Conservation (phyloP, 2,888 invertebrate genomes). For the Nomada hirtipes region DNA sequence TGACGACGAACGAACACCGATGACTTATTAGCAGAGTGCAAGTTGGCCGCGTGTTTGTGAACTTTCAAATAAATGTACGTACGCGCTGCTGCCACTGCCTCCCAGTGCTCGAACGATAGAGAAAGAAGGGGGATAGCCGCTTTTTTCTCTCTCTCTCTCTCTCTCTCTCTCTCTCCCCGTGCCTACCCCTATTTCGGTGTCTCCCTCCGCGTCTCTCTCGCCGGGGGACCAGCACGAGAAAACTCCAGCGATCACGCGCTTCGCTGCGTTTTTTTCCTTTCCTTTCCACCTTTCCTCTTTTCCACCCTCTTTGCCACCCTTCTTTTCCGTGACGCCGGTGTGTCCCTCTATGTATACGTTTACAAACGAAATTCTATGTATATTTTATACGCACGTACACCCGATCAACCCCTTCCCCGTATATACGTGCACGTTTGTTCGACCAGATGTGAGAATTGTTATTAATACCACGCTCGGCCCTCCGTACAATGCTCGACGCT, state of each 20-base stretch:
- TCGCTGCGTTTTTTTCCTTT: slow-evolving; percentile 44
- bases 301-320: background rate
- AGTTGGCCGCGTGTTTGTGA: slow-evolving; percentile 68
- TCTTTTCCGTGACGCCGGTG: slow-evolving; percentile 6
- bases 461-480: slow-evolving; percentile 49
- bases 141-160: slow-evolving; percentile 14
- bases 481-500: slow-evolving; percentile 18
- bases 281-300: slow-evolving; percentile 13
- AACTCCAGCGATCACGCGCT: slow-evolving; percentile 63
- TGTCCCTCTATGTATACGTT: slow-evolving; percentile 13
- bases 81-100: slow-evolving; percentile 46
- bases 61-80: slow-evolving; percentile 72
- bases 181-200: background rate
- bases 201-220: slow-evolving; percentile 15
- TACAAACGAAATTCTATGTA: slow-evolving; percentile 31
- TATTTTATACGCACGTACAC: slow-evolving; percentile 31
- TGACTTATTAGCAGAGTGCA: slow-evolving; percentile 74
- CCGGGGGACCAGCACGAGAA: slow-evolving; percentile 42
- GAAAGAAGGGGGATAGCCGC: slow-evolving; percentile 23
- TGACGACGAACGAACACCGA: slow-evolving; percentile 70
- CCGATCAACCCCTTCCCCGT: slow-evolving; percentile 34
- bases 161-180: background rate
- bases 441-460: slow-evolving; percentile 58
- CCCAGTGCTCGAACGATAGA: slow-evolving; percentile 22
- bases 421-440: slow-evolving; percentile 19